These are phyloP conservation scores for Crioceris asparagi DNA, from an alignment of 2,888 invertebrate species.

Conservation along the genomic window DNA sequence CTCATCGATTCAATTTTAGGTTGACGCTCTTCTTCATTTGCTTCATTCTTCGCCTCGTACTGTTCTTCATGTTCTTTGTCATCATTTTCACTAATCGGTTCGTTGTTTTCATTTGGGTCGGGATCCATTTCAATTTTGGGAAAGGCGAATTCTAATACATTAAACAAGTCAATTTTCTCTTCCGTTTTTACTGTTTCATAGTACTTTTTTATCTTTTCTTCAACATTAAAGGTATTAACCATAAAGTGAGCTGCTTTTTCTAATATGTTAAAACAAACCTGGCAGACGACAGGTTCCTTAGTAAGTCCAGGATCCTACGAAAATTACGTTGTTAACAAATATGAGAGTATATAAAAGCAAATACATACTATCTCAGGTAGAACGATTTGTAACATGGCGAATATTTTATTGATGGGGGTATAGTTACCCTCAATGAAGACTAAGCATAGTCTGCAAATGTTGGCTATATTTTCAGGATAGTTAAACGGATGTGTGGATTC, in stretches of 20 bases:
- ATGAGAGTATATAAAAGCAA: not conserved
- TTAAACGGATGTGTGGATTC: too few relatives aligned
- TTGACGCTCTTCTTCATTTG: not conserved
- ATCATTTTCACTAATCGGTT: constrained; percentile 7
- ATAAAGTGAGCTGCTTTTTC: constrained; percentile 17
- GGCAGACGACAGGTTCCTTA: constrained; percentile 17
- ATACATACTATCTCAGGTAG: constrained; percentile 17
- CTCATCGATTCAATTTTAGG: not conserved
- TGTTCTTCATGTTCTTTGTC: constrained; percentile 7
- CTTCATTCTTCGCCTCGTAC: not conserved
- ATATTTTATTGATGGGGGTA: constrained; percentile 12
- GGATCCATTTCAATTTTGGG: constrained; percentile 19
- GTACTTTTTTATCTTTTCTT: constrained; percentile 19
- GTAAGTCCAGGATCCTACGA: constrained; percentile 16
- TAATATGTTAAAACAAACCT: constrained; percentile 14
- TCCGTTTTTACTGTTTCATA: constrained; percentile 12
- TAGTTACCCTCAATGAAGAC: constrained; percentile 16
- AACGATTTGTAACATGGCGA: constrained; percentile 18
- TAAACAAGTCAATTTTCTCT: constrained; percentile 15
- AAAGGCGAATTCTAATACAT: constrained; percentile 18
- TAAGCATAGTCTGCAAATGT: constrained; percentile 18
- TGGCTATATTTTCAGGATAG: constrained; percentile 10
- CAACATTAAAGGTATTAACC: constrained; percentile 16
- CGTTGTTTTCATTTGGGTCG: constrained; percentile 7
- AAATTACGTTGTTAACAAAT: constrained; percentile 4